Conservation (phyloP, 2,797 vertebrate genomes). For the Pangasius larnaudii region DNA sequence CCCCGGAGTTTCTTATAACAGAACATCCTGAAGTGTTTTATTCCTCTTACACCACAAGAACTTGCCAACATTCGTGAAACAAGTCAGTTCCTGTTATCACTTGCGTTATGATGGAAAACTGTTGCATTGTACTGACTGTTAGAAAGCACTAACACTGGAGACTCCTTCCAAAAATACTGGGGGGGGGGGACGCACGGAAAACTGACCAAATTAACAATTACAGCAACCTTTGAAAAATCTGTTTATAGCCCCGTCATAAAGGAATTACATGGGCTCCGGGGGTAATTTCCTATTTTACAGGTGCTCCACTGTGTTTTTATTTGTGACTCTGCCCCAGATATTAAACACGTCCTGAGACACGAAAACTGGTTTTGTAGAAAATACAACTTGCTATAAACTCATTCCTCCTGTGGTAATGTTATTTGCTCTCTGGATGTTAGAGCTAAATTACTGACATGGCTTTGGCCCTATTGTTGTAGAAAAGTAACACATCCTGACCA, state of each 20-base stretch:
- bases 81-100: background rate
- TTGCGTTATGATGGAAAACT: background rate
- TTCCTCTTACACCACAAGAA: background rate
- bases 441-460: background rate
- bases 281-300: background rate
- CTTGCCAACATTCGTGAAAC: background rate
- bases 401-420: background rate
- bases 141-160: background rate
- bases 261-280: background rate
- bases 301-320: background rate
- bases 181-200: no score
- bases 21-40: background rate
- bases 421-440: background rate
- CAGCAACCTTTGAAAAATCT: no score
- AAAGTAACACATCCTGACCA: background rate
- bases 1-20: background rate
- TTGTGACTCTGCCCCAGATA: background rate
- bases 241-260: background rate
- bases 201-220: no score
- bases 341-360: background rate
- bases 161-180: background rate
- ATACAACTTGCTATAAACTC: background rate
- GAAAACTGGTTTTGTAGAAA: no score
- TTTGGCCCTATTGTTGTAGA: no score
- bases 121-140: background rate